Conservation (phyloP, 2,113 vertebrate genomes). For the Chunga burmeisteri region DNA sequence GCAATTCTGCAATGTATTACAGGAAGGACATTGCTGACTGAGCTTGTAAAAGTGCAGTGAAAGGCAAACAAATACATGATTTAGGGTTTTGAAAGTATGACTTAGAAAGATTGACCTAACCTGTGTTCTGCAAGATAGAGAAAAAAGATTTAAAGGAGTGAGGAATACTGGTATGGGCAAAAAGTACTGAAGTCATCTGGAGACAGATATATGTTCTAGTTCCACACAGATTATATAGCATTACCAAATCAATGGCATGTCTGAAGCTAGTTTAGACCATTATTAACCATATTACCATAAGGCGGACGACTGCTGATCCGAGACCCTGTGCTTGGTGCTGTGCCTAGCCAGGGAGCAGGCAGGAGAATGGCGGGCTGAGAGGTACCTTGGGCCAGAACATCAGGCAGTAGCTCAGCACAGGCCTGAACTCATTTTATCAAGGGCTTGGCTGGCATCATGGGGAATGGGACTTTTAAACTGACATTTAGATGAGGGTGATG, state of each 20-base stretch:
- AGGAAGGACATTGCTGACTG: conserved; percentile 57
- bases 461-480: neutral
- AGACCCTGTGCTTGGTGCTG: neutral
- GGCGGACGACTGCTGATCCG: neutral
- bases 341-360: neutral
- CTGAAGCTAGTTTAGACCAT: neutral
- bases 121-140: conserved; percentile 43
- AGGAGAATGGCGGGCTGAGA: rapidly evolving
- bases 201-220: neutral
- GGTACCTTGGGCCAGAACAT: neutral
- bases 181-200: conserved; percentile 28
- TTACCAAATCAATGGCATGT: neutral
- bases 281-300: neutral
- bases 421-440: neutral
- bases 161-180: conserved; percentile 45
- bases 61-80: conserved; percentile 70
- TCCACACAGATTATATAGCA: neutral
- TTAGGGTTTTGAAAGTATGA: conserved; percentile 64
- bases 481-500: neutral
- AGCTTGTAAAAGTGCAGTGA: conserved; percentile 58
- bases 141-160: conserved; percentile 45
- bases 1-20: conserved; percentile 48
- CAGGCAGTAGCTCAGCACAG: neutral
- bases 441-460: neutral
- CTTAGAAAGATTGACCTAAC: conserved; percentile 66